Conservation (phyloP, 2,888 invertebrate species). For the Amaurobius ferox region DNA sequence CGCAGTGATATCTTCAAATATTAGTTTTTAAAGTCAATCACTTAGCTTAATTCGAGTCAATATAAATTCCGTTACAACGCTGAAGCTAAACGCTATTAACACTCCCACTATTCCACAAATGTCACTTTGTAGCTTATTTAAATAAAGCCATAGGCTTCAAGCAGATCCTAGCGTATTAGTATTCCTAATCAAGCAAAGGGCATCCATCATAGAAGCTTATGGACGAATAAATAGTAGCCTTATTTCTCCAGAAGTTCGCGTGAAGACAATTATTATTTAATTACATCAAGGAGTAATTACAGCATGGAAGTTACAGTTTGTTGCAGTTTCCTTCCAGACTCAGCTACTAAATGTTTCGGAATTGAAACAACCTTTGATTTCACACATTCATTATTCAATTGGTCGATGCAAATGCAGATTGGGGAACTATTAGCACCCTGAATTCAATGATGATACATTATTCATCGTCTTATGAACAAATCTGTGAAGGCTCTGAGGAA, state of each 20-base stretch:
- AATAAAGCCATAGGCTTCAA: neutral
- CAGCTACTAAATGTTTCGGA: neutral
- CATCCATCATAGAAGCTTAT: conserved; percentile 10
- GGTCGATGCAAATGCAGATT: neutral
- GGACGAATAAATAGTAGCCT: neutral
- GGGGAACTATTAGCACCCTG: neutral
- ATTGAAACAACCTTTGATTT: conserved; percentile 6
- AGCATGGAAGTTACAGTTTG: neutral
- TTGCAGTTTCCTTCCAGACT: neutral
- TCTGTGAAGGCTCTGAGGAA: neutral
- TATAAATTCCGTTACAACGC: neutral
- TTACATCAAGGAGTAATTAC: conserved; percentile 12
- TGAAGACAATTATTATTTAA: conserved; percentile 7
- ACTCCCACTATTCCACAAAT: neutral
- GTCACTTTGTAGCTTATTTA: neutral
- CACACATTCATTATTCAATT: neutral
- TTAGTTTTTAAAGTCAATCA: too few relatives aligned
- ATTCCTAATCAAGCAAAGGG: neutral
- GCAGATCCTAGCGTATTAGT: neutral
- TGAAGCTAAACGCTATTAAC: neutral
- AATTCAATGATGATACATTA: neutral
- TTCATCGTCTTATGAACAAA: neutral
- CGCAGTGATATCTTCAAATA: too few relatives aligned
- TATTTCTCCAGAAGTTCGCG: neutral
- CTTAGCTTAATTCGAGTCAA: too few relatives aligned